Conservation (phyloP, 2,888 invertebrate species). For the Drosophila rellima region DNA sequence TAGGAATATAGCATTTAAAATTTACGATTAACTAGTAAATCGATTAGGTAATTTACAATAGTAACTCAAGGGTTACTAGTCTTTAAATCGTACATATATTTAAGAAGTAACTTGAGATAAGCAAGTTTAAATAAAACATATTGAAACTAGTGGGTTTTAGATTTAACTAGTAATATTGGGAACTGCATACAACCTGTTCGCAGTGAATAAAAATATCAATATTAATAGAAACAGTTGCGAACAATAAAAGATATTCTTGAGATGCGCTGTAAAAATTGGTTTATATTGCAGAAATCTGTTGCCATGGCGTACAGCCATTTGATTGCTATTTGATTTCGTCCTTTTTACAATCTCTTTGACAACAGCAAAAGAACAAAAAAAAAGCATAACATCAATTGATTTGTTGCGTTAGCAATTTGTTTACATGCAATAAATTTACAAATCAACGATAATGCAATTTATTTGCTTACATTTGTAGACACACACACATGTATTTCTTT, state of each 20-base stretch:
- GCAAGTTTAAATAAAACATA: neutral
- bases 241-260: neutral
- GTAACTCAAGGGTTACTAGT: neutral
- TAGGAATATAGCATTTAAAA: neutral
- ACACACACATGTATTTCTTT: slow-evolving; percentile 22
- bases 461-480: slow-evolving; percentile 38
- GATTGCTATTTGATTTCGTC: slow-evolving; percentile 65
- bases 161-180: too few relatives aligned
- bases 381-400: slow-evolving; percentile 62
- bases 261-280: slow-evolving; percentile 42
- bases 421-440: slow-evolving; percentile 78
- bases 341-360: slow-evolving; percentile 31
- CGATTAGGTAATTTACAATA: slow-evolving; percentile 16
- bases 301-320: slow-evolving; percentile 52
- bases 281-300: slow-evolving; percentile 49
- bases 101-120: neutral
- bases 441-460: slow-evolving; percentile 81
- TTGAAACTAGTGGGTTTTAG: neutral
- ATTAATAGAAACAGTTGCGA: slow-evolving; percentile 1
- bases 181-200: neutral
- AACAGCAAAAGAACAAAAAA: slow-evolving; percentile 9
- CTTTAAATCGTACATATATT: slow-evolving; percentile 3
- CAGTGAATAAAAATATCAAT: neutral
- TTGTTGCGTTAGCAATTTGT: slow-evolving; percentile 73
- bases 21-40: slow-evolving; percentile 2